Base-by-base conservation (phyloP, 2,113 vertebrate genomes). In the Muntiacus muntjak region DNA sequence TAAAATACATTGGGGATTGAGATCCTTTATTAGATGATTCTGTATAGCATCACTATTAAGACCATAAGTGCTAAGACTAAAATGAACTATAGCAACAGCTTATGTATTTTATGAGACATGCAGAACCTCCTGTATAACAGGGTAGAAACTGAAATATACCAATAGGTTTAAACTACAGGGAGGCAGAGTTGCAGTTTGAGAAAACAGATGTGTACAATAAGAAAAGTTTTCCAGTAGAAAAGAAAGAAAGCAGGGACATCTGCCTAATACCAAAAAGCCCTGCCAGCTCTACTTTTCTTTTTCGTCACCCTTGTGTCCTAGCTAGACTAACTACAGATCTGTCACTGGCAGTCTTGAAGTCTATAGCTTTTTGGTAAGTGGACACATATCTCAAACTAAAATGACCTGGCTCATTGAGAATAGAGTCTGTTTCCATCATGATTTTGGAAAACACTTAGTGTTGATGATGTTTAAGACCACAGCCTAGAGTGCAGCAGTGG, bases 301-400 rank as follows among this genome's bases (percentile, higher is more conserved):
- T 7, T n/a, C 12, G 17, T 71, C 54, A 6, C 11, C 17, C 26
- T 62, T 21, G 30, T 74, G 57, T 81, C 7, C 33, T 28, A 64
- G 12, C 47, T 55, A 95, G 47, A 45, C 86, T 62, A 45, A 17
- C 7, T 76, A 25, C 21, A 54, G 33, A 45, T 92, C 13, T 90
- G 15, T 47, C 84, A 82, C 28, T 16, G 45, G 21, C 40, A 28
- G 15, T 40, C 64, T 55, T 84, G 64, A 95, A 81, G 54, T 58
- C 57, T 92, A 83, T 9, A 95, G 33, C 43, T 90, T 89, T 89
- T 87, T 89, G 43, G 40, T 76, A 87, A 55, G 26, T 93, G 74
- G 52, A 64, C 60, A 64, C 5, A 45, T 84, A 86, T 93, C 95
- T 97, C 84, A 95, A 95, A 95, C 88, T 43, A 25, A 57, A 25